phyloP scores from a whole-genome alignment of 2,797 vertebrate genomes.

The Muscicapa comitata region DNA sequence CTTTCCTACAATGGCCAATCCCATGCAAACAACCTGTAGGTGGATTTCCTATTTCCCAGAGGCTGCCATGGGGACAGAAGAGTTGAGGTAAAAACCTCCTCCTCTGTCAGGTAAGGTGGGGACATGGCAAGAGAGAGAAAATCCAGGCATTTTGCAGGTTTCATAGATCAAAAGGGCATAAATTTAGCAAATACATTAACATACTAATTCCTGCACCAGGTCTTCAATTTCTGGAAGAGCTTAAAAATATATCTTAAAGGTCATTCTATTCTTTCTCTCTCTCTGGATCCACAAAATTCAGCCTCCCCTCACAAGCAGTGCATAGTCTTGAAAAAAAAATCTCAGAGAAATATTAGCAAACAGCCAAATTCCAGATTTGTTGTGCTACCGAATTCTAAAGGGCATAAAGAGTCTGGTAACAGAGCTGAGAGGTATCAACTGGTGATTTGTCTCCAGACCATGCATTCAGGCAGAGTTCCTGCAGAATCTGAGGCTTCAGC shows the following conservation, averaged over 20 bases:
- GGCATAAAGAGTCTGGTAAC: neutral
- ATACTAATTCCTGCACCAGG: neutral
- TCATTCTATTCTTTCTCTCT: neutral
- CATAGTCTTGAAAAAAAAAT: neutral
- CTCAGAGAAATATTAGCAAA: neutral
- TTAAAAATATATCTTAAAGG: neutral
- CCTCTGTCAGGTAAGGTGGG: neutral
- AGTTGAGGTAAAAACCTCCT: neutral
- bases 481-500: neutral
- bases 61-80: neutral
- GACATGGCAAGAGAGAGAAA: neutral
- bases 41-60: neutral
- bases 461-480: neutral
- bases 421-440: neutral
- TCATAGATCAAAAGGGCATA: neutral
- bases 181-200: neutral
- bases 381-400: neutral
- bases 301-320: fast-evolving
- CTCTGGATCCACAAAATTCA: neutral
- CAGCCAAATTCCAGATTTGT: neutral
- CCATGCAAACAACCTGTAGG: neutral
- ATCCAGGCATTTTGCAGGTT: neutral
- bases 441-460: neutral
- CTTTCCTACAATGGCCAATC: neutral
- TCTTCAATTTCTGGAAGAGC: neutral